Percentiles rank a stretch among this genome's conserved stretches.
Conservation (phyloP, 2,797 vertebrate species). For the Hemitrygon akajei region DNA sequence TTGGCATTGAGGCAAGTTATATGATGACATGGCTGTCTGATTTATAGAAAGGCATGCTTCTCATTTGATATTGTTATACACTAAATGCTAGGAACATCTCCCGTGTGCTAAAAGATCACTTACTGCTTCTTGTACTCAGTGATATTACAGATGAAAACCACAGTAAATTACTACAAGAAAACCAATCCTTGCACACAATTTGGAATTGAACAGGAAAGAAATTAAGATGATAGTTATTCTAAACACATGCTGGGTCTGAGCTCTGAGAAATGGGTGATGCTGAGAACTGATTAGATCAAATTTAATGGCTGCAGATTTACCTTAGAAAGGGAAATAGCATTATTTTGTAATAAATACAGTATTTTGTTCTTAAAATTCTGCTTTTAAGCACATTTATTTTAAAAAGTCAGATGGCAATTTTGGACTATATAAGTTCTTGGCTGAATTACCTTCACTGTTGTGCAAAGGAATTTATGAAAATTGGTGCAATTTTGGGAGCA, state of each 20-base stretch:
- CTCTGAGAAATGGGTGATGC: background rate
- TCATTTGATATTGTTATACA: conserved; percentile 25
- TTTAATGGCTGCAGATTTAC: background rate
- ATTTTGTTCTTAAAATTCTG: background rate
- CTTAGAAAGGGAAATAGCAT: background rate
- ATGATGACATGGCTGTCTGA: conserved; percentile 29
- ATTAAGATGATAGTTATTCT: background rate
- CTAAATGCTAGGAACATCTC: background rate
- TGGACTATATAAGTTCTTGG: too few species aligned
- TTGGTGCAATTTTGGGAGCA: background rate
- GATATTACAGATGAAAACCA: background rate
- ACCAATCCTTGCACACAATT: background rate
- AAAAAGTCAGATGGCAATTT: background rate
- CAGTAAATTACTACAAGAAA: background rate
- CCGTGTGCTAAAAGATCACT: background rate
- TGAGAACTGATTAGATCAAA: background rate
- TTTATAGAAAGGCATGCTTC: conserved; percentile 34
- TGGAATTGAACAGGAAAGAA: background rate
- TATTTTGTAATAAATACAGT: background rate
- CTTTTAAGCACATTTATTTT: background rate
- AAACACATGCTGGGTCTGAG: background rate
- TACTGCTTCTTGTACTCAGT: background rate
- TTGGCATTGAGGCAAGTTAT: conserved; percentile 33
- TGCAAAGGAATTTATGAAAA: background rate
- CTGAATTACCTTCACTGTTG: too few species aligned